Base-by-base conservation (phyloP, 2,797 vertebrate genomes). In the Acanthopagrus latus region DNA sequence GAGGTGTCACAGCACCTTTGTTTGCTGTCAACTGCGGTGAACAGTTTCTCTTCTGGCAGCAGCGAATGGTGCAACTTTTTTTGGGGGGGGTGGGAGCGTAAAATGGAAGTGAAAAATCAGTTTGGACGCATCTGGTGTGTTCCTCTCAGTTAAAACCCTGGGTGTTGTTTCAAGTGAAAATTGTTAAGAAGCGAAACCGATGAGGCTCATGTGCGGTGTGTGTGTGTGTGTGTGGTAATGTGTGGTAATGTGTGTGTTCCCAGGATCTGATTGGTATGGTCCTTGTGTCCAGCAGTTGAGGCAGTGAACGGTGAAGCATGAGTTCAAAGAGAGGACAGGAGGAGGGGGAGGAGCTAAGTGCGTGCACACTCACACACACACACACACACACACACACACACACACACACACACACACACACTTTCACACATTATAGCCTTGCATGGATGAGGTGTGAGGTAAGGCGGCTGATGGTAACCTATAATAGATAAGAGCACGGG, bases 281-380 rank as follows among this genome's bases (percentile, higher is more conserved):
- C 80, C 76, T 81, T 78, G 83, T 90, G 91, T 89, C 88, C 76
- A 2, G 69, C 70, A 63, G 47, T 82, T 87, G 84, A 69, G 80
- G 81, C 59, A 3, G 73, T 84, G 81, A 88, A 80, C n/a, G 41
- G 48, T 77, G 25, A 81, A 76, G 70, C 77, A 90, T 33, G 86
- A 90, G 95, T 95, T 95, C 93, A 95, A 71, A 62, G 76, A 94
- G 86, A 94, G 94, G 94, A 93, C 93, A 92, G 66, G 46, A 58
- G 66, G 58, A 75, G 62, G 82, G 64, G 82, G 85, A 86, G 85
- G 81, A 73, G 80, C 64, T 72, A 57, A 18, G 65, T 33, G 47
- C 23, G 59, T 18, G 46, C 70, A 60, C 50, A 76, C 62, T 79
- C 29, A 54, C 74, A 82, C 52, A 68, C 20, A n/a, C 17, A 43